Conservation (phyloP, 2,113 vertebrate genomes). For the Machaerirhynchus nigripectus region DNA sequence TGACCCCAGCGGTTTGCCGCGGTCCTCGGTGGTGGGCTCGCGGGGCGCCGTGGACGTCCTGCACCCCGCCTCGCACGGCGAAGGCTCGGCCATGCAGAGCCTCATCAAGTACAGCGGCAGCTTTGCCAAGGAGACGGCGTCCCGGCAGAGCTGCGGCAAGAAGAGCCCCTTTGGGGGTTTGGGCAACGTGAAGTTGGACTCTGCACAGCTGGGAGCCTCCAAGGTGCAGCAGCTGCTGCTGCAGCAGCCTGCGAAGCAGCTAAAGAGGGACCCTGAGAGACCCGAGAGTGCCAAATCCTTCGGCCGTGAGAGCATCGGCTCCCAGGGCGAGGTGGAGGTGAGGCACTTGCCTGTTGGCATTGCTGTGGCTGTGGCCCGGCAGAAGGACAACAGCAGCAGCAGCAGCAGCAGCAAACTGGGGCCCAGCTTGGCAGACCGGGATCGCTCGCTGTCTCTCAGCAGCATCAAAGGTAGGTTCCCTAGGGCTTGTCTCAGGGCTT, state of each 20-base stretch:
- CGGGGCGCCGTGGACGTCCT: slow-evolving; percentile 38
- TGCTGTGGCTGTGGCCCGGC: slow-evolving; percentile 91
- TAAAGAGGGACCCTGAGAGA: slow-evolving; percentile 91
- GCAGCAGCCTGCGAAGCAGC: slow-evolving; percentile 74
- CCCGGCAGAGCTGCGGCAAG: slow-evolving; percentile 79
- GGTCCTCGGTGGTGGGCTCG: slow-evolving; percentile 60
- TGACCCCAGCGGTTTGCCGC: slow-evolving; percentile 77
- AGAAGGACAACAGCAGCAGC: slow-evolving; percentile 86
- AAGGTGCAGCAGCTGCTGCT: slow-evolving; percentile 76
- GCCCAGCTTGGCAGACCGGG: slow-evolving; percentile 76
- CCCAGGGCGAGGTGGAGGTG: slow-evolving; percentile 89
- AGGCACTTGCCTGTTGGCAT: slow-evolving; percentile 95
- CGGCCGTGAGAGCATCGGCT: slow-evolving; percentile 77
- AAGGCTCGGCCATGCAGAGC: slow-evolving; percentile 96
- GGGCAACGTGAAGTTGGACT: slow-evolving; percentile 81
- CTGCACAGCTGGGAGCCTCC: slow-evolving; percentile 37
- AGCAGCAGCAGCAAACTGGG: slow-evolving; percentile 77
- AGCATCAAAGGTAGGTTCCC: slow-evolving; percentile 85
- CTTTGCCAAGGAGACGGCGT: slow-evolving; percentile 82
- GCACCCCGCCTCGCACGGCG: slow-evolving; percentile 64
- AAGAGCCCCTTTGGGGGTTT: slow-evolving; percentile 91
- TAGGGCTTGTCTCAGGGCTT: not conserved
- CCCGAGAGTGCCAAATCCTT: slow-evolving; percentile 91
- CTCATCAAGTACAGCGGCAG: slow-evolving; percentile 96
- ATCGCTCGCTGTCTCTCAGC: slow-evolving; percentile 80